Conservation (phyloP, 2,797 vertebrate species). For the Peromyscus eremicus region DNA sequence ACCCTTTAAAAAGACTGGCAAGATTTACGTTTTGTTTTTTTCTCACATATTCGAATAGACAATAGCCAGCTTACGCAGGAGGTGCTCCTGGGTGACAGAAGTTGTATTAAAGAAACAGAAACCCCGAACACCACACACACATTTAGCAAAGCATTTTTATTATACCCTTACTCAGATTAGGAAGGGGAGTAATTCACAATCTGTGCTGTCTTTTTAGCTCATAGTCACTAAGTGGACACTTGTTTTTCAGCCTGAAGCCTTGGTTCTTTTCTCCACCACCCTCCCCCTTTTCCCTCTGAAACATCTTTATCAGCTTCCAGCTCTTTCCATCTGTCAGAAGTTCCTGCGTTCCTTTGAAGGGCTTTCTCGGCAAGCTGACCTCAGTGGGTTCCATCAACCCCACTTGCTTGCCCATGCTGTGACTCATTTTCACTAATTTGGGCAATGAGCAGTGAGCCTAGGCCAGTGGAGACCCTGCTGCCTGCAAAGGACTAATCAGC, state of each 20-base stretch:
- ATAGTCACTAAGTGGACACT: background rate
- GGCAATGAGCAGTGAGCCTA: constrained; percentile 69
- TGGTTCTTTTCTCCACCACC: background rate
- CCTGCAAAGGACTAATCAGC: constrained; percentile 73
- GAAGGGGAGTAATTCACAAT: background rate
- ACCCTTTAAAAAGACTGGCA: constrained; percentile 16
- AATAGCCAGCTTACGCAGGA: background rate
- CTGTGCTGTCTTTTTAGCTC: background rate
- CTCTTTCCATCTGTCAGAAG: constrained; percentile 67
- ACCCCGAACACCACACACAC: background rate
- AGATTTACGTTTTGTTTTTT: constrained; percentile 35
- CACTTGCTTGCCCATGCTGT: constrained; percentile 68
- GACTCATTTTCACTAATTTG: constrained; percentile 80
- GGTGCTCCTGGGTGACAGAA: background rate
- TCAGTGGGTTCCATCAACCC: constrained; percentile 68
- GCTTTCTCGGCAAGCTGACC: constrained; percentile 73
- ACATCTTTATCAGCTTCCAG: constrained; percentile 54
- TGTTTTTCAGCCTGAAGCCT: background rate
- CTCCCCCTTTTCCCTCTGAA: constrained; percentile 1
- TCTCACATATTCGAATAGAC: background rate
- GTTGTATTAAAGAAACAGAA: constrained; percentile 38
- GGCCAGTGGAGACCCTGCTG: constrained; percentile 60
- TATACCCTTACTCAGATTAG: constrained; percentile 15
- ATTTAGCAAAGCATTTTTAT: background rate
- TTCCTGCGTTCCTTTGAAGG: constrained; percentile 55